These are phyloP conservation scores for Geothlypis trichas DNA, from an alignment of 2,113 vertebrate genomes.

Conservation along the genomic window DNA sequence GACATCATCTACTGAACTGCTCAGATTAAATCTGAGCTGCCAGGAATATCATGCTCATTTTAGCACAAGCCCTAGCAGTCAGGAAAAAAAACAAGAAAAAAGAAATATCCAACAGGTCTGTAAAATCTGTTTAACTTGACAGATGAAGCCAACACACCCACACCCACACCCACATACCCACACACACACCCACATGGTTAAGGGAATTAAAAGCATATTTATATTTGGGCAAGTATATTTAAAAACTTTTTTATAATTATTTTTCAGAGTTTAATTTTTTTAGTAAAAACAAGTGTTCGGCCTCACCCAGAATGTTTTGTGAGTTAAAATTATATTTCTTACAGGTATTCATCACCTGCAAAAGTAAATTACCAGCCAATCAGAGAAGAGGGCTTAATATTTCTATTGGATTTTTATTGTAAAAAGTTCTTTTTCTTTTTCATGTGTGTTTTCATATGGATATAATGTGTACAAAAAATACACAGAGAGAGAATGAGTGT, in stretches of 20 bases:
- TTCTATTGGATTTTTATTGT: background rate
- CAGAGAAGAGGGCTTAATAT: background rate
- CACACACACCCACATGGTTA: background rate
- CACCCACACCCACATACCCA: background rate
- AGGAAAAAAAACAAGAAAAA: background rate
- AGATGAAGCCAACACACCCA: background rate
- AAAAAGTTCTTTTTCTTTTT: background rate
- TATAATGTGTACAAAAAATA: background rate
- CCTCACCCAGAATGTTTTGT: background rate
- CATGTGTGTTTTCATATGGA: rapidly evolving
- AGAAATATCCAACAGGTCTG: background rate
- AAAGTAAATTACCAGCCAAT: background rate
- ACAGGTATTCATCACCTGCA: background rate
- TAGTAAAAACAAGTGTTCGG: background rate
- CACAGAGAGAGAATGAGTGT: background rate
- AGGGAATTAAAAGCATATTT: background rate
- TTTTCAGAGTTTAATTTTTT: background rate
- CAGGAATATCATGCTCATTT: background rate
- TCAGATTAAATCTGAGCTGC: background rate
- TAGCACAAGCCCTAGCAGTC: background rate
- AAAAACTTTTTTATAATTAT: background rate
- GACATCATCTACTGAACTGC: background rate
- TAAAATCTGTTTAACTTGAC: background rate
- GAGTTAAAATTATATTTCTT: background rate
- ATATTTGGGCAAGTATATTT: background rate